These are phyloP conservation scores for Gymnorhina tibicen DNA, from an alignment of 2,113 vertebrate species.

Conservation along the genomic window DNA sequence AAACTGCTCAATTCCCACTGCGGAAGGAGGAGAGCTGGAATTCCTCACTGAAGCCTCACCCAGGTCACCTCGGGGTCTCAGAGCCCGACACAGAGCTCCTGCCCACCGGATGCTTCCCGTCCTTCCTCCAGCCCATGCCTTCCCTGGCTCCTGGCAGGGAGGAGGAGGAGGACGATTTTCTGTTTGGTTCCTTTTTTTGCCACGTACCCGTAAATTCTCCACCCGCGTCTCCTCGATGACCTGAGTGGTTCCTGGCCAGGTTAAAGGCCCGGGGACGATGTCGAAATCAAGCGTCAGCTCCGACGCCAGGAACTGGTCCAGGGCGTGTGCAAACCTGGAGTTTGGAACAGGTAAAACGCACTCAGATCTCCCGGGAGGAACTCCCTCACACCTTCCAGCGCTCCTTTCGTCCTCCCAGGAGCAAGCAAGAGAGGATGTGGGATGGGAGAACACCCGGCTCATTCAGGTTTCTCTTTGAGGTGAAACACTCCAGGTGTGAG, in stretches of 20 bases:
- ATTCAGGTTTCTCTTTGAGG: not conserved
- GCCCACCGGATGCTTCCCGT: not conserved
- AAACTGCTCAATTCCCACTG: not conserved
- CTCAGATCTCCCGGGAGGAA: not conserved
- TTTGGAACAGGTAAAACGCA: not conserved
- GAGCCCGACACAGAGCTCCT: not conserved
- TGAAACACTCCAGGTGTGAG: not conserved
- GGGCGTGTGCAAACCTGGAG: constrained; percentile 82
- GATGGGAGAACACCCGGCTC: too few relatives aligned
- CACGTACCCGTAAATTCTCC: constrained; percentile 80
- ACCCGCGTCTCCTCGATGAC: constrained; percentile 84
- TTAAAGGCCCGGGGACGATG: constrained; percentile 84
- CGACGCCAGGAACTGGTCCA: constrained; percentile 80
- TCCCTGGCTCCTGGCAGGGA: not conserved
- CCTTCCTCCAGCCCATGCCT: fast-evolving
- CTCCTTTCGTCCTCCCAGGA: not conserved
- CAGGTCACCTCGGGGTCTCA: not conserved
- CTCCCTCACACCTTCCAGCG: fast-evolving
- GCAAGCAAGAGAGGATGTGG: too few relatives aligned
- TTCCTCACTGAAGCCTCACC: not conserved
- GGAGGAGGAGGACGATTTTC: not conserved
- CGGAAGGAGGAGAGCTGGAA: not conserved
- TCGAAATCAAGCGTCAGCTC: constrained; percentile 79
- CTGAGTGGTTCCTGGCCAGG: constrained; percentile 87
- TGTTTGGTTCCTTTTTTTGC: too few relatives aligned